phyloP scores from a whole-genome alignment of 2,797 vertebrate genomes.

The Epinephelus awoara region DNA sequence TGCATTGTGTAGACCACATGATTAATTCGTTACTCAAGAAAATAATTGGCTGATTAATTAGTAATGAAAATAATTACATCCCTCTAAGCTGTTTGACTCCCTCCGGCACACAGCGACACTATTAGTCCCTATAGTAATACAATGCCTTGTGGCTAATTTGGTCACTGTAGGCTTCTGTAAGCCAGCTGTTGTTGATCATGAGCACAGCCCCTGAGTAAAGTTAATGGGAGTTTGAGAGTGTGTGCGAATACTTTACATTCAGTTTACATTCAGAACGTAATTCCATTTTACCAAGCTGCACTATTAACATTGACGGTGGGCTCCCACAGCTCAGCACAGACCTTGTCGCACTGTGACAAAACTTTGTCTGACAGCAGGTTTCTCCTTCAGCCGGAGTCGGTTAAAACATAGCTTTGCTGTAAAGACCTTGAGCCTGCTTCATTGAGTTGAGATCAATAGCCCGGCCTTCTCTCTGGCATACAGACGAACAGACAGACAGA shows the following conservation, averaged over 20 bases:
- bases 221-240: not conserved
- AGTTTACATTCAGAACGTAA: constrained; percentile 23
- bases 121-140: not conserved
- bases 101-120: not conserved
- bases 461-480: constrained; percentile 20
- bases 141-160: constrained; percentile 8
- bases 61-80: constrained; percentile 7
- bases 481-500: constrained; percentile 26
- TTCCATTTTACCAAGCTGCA: not conserved
- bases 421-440: constrained; percentile 40
- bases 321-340: constrained; percentile 6
- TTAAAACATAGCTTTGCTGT: constrained; percentile 39
- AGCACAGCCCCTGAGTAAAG: constrained; percentile 11
- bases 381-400: constrained; percentile 30
- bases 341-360: constrained; percentile 25
- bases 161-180: not conserved
- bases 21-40: not conserved
- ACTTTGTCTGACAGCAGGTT: constrained; percentile 21
- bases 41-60: not conserved
- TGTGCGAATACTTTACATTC: constrained; percentile 2
- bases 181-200: constrained; percentile 23
- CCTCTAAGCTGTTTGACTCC: constrained; percentile 12
- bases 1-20: not conserved
- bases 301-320: constrained; percentile 21
- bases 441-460: constrained; percentile 44